Conservation (phyloP, 2,797 vertebrate species). For the Arrhamphus sclerolepis region DNA sequence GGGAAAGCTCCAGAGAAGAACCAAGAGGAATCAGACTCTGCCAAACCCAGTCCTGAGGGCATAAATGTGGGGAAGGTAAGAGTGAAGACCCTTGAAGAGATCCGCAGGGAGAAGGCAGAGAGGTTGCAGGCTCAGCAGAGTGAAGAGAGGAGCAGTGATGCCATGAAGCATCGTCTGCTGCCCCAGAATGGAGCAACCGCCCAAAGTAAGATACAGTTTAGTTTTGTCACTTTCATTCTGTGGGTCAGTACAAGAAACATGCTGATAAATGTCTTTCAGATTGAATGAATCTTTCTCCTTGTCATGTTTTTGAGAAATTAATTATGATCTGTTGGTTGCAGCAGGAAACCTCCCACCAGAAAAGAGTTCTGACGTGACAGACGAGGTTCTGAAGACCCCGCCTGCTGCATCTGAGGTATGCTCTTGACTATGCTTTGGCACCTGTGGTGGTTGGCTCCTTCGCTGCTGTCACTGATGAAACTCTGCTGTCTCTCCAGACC, state of each 20-base stretch:
- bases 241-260: too few relatives aligned
- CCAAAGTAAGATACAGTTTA: conserved; percentile 64
- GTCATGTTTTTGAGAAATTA: too few relatives aligned
- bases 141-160: conserved; percentile 31
- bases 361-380: conserved; percentile 42
- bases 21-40: conserved; percentile 1
- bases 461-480: not conserved
- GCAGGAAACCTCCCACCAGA: conserved; percentile 18
- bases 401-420: conserved; percentile 61
- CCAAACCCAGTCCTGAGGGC: not conserved
- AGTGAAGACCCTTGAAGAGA: conserved; percentile 94
- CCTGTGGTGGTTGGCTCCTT: not conserved
- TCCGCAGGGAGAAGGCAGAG: conserved; percentile 90
- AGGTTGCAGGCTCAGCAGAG: conserved; percentile 72
- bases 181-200: conserved; percentile 70
- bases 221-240: too few relatives aligned
- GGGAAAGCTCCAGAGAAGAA: conserved; percentile 26
- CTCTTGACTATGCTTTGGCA: not conserved
- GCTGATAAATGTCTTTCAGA: too few relatives aligned
- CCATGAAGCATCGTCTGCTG: conserved; percentile 63
- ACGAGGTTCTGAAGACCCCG: conserved; percentile 39
- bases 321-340: too few relatives aligned
- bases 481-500: conserved; percentile 34
- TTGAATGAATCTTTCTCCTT: too few relatives aligned
- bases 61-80: conserved; percentile 61